Evolutionary conservation across 2,888 invertebrate genomes (phyloP), one percentile per base, ranked within the genome.

Genomic region (Lepidocyrtoides sp.): DNA sequence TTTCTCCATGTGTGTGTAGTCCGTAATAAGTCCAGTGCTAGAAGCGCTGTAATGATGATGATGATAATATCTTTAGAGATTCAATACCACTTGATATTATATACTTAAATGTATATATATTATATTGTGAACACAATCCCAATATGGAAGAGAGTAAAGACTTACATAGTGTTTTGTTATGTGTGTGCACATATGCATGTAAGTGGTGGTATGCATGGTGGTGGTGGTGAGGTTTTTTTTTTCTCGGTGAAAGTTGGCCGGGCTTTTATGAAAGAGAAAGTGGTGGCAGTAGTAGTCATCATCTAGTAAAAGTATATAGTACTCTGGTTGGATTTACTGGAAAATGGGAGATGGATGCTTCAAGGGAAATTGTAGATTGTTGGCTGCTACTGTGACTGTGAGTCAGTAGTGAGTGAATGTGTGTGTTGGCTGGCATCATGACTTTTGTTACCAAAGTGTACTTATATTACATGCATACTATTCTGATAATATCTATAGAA

Each of bases 181-280:
- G 23, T 54, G 32, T 77, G 57, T 17, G 57, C 79, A 79, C 32
- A 54, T 79, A 79, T 79, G 54, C 57, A 23, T 63, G 60, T 63
- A 82, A 82, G 82, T 44, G 63, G 20, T 72, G 72, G 72, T 12
- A 44, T 72, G 72, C 72, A 72, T 20, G 66, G 36, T 66, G 72
- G 63, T 20, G 51, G n/a, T n/a, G n/a, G n/a, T n/a, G n/a, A n/a
- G 69, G 69, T 14, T 14, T 48, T 84, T 36, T 51, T 72, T 84
- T 66, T 26, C 54, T 57, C 60, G 57, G 77, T 29, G 86, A 86
- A 77, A 85, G 75, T 69, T 85, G 85, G 69, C 54, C 85, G 57
- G 75, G 54, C 51, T 72, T 72, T 72, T 72, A 17, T 77, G 41
- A 72, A 72, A 20, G 84, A 84, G 84, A 84, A 72, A 84, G 72